A percentile compares a stretch with the other conserved stretches of the same genome.
Conservation (phyloP, 2,797 vertebrate species). For the Ptychobarbus kaznakovi region DNA sequence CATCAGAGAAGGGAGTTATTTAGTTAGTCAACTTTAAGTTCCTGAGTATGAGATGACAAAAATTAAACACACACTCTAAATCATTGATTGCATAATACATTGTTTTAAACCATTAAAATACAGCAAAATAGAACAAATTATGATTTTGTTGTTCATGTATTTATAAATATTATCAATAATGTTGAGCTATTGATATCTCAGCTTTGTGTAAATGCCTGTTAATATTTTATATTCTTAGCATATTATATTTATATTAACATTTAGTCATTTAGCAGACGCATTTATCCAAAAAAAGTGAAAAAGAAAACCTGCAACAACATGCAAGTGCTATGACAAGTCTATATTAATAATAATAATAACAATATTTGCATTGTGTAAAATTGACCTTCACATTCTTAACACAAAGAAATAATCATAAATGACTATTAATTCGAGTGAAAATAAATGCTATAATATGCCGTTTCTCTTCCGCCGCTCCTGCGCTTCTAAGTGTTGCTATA, state of each 20-base stretch:
- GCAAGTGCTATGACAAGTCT: no score
- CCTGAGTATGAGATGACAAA: neutral
- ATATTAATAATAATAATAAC: no score
- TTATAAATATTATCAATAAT: neutral
- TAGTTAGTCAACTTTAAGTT: neutral
- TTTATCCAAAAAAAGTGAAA: no score
- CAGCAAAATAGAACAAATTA: neutral
- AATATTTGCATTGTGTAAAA: neutral
- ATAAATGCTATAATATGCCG: neutral
- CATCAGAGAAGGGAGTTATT: neutral
- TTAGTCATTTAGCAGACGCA: no score
- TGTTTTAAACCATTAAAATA: neutral
- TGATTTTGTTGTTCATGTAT: neutral
- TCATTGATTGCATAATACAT: neutral
- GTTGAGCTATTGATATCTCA: neutral
- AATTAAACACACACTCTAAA: neutral
- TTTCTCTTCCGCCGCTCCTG: neutral
- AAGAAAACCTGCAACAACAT: no score
- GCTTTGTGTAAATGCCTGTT: neutral
- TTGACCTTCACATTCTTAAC: neutral
- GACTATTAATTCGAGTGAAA: neutral
- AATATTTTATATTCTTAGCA: neutral
- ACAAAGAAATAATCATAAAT: neutral
- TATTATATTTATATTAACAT: no score
- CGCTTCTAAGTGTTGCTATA: neutral